phyloP scores from a whole-genome alignment of 1,140 invertebrate genomes.

The Drosophila pseudoobscura region DNA sequence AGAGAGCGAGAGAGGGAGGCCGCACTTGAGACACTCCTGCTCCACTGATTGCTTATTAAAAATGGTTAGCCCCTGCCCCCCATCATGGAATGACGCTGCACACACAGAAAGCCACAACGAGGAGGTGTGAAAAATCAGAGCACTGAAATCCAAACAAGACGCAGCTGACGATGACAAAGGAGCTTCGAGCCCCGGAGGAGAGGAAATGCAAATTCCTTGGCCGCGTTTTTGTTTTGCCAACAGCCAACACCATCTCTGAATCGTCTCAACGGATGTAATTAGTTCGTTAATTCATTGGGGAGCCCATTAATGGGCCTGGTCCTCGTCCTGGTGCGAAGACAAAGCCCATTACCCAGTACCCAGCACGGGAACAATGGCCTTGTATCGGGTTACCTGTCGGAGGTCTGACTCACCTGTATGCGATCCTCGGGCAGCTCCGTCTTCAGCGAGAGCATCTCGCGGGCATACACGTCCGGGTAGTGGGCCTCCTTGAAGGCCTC shows the following conservation, averaged over 20 bases:
- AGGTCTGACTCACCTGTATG: slow-evolving; percentile 94
- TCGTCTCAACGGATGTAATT: slow-evolving; percentile 64
- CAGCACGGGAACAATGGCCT: slow-evolving; percentile 21
- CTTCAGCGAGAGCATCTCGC: slow-evolving; percentile 98
- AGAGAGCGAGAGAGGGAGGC: background rate
- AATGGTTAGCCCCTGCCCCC: slow-evolving; percentile 1
- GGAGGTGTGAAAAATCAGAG: slow-evolving; percentile 79
- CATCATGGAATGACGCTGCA: slow-evolving; percentile 10
- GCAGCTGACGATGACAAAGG: slow-evolving; percentile 26
- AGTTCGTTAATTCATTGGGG: slow-evolving; percentile 66
- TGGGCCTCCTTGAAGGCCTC: slow-evolving; percentile 99
- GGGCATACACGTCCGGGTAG: slow-evolving; percentile 98
- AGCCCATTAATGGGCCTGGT: too few species aligned
- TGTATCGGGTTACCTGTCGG: slow-evolving; percentile 26
- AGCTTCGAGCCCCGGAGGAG: slow-evolving; percentile 24
- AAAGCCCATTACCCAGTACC: slow-evolving; percentile 6
- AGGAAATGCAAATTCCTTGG: slow-evolving; percentile 74
- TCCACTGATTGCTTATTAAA: slow-evolving; percentile 40
- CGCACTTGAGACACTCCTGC: slow-evolving; percentile 47
- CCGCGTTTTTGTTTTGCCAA: slow-evolving; percentile 72
- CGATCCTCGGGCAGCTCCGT: slow-evolving; percentile 99
- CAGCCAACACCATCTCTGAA: slow-evolving; percentile 61
- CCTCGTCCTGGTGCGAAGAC: background rate
- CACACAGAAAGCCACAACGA: background rate
- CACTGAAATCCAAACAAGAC: slow-evolving; percentile 66